A percentile compares a stretch with the other conserved stretches of the same genome.
Conservation (phyloP, 92 coral and sea anemone genomes). For the Ricordea florida region DNA sequence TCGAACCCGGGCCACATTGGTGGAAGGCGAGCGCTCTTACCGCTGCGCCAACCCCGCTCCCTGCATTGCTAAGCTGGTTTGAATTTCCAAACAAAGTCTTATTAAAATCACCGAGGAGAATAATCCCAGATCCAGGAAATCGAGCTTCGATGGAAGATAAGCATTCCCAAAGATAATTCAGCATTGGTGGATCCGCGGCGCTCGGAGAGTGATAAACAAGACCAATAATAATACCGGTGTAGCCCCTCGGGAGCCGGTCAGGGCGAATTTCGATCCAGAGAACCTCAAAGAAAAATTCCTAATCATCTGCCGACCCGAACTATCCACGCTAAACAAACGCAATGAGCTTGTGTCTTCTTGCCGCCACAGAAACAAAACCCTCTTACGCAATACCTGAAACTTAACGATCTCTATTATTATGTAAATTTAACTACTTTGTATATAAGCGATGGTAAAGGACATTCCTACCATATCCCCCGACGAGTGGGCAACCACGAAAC, state of each 20-base stretch:
- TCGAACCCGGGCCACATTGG: no score
- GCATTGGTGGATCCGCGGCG: conserved; percentile 12
- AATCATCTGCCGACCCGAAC: conserved; percentile 18
- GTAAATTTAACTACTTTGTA: no score
- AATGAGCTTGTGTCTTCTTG: no score
- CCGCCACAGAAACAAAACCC: no score
- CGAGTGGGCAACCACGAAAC: no score
- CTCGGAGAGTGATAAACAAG: conserved; percentile 38
- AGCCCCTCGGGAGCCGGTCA: conserved; percentile 59
- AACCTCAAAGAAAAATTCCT: conserved; percentile 63
- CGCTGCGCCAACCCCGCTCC: no score
- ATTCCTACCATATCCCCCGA: no score
- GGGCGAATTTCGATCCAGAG: conserved; percentile 55
- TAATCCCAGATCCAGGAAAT: conserved; percentile 3
- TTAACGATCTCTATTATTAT: no score
- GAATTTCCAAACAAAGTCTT: conserved; percentile 21
- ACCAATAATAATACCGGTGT: conserved; percentile 27
- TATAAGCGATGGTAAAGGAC: no score
- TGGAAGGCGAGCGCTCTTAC: no score
- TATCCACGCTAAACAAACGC: conserved; percentile 28
- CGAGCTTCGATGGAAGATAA: conserved; percentile 14
- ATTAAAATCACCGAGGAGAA: conserved; percentile 23
- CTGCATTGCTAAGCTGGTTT: conserved; percentile 26
- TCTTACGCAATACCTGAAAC: no score
- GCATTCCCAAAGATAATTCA: conserved; percentile 8